Evolutionary conservation across 2,113 vertebrate genomes (phyloP).

Genomic region (Empidonax alnorum): DNA sequence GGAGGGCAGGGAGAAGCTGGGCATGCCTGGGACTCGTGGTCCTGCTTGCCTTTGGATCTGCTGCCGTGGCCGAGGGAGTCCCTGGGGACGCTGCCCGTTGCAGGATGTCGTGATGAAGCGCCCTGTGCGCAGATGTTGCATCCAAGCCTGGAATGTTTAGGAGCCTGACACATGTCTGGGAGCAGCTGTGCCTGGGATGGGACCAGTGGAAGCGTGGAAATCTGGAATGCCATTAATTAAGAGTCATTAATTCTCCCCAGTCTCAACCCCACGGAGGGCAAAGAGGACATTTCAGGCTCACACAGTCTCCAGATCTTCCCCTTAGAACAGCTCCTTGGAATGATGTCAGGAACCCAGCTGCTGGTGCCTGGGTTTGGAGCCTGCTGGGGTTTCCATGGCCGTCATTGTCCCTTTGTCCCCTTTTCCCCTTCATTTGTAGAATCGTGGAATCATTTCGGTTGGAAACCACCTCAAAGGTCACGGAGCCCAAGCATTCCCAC

Average conservation of each 20-base stretch:
- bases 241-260: neutral
- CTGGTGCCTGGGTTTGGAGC: neutral
- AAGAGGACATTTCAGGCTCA: neutral
- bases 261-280: neutral
- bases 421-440: neutral
- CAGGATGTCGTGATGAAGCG: fast-evolving
- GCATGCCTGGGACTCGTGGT: fast-evolving
- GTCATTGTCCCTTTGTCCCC: fast-evolving
- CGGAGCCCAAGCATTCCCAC: neutral
- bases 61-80: too few species aligned
- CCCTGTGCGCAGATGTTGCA: neutral
- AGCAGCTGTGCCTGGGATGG: neutral
- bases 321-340: neutral
- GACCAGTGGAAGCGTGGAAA: neutral
- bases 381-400: neutral
- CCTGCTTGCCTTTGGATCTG: neutral
- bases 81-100: neutral
- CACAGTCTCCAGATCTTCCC: neutral
- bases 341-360: neutral
- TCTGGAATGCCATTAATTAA: neutral
- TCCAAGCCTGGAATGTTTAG: neutral
- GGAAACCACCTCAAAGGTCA: neutral
- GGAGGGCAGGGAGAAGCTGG: neutral
- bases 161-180: neutral
- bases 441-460: too few species aligned